Evolutionary conservation across 1,140 invertebrate species (phyloP).

Genomic region (Phocides pigmalion): DNA sequence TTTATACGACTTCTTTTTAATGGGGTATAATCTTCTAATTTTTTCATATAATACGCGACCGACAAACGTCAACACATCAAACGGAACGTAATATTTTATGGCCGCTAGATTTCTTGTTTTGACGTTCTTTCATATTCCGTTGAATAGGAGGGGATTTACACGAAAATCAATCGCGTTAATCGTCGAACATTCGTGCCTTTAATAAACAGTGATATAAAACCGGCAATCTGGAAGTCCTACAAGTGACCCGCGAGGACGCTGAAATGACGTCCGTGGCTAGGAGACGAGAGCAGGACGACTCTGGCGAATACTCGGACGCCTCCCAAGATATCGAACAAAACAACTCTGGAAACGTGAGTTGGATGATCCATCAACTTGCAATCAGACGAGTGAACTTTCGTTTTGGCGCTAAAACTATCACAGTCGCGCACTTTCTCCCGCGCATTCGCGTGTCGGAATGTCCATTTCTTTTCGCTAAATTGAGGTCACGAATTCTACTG

Average conservation of each 20-base stretch:
- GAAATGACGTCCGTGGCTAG: conserved; percentile 79
- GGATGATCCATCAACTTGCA: conserved; percentile 39
- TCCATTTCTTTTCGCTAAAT: conserved; percentile 78
- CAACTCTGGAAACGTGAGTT: conserved; percentile 78
- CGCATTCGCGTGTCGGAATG: conserved; percentile 76
- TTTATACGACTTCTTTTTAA: too few species aligned
- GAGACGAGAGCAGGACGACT: conserved; percentile 76
- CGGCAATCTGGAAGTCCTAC: conserved; percentile 77
- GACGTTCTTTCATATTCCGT: conserved; percentile 74
- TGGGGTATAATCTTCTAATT: too few species aligned
- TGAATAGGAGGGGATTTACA: conserved; percentile 63
- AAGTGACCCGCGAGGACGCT: conserved; percentile 68
- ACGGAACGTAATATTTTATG: conserved; percentile 69
- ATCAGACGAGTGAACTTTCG: conserved; percentile 66
- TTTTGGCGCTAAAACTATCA: conserved; percentile 74
- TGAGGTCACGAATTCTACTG: conserved; percentile 75
- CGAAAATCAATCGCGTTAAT: conserved; percentile 52
- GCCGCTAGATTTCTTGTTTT: conserved; percentile 77
- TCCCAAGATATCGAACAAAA: conserved; percentile 78
- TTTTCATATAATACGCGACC: too few species aligned
- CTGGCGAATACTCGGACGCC: conserved; percentile 78
- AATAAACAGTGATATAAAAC: conserved; percentile 50
- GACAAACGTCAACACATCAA: conserved; percentile 42
- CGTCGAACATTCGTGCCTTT: conserved; percentile 42
- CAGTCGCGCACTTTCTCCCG: conserved; percentile 73